Conservation (phyloP, 2,888 invertebrate genomes). For the Lasioglossum vierecki region DNA sequence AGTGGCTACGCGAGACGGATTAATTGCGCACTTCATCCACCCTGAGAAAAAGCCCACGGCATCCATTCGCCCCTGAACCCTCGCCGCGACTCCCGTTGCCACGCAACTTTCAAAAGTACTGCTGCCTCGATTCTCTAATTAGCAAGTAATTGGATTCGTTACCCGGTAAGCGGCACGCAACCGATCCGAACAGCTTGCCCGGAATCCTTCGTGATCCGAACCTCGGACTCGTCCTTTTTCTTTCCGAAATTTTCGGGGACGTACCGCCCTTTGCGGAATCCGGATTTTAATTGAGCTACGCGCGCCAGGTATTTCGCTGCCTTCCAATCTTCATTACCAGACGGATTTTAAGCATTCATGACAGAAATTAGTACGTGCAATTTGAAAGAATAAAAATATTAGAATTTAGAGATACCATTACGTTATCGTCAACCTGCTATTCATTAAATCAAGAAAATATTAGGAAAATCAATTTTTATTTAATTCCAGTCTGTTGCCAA, state of each 20-base stretch:
- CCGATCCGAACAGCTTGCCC: background rate
- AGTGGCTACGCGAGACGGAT: constrained; percentile 75
- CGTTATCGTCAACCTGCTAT: no score
- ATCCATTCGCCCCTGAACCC: constrained; percentile 33
- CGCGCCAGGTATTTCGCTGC: background rate
- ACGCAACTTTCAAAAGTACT: constrained; percentile 58
- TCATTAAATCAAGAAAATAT: no score
- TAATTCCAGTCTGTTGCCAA: no score
- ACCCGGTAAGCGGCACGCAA: constrained; percentile 53
- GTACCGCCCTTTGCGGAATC: background rate
- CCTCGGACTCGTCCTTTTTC: background rate
- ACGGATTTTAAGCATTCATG: no score
- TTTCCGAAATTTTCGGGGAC: background rate
- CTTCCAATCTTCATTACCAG: background rate
- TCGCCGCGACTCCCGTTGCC: constrained; percentile 32
- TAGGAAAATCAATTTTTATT: no score
- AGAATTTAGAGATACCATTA: no score
- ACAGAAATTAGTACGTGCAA: no score
- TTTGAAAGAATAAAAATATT: no score
- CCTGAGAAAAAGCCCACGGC: constrained; percentile 64
- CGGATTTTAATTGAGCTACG: background rate
- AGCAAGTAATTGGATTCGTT: constrained; percentile 74
- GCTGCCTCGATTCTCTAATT: constrained; percentile 70
- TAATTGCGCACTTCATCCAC: constrained; percentile 78
- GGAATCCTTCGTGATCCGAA: background rate